Base-by-base conservation (phyloP, 2,113 vertebrate genomes). In the Brachyistius frenatus region DNA sequence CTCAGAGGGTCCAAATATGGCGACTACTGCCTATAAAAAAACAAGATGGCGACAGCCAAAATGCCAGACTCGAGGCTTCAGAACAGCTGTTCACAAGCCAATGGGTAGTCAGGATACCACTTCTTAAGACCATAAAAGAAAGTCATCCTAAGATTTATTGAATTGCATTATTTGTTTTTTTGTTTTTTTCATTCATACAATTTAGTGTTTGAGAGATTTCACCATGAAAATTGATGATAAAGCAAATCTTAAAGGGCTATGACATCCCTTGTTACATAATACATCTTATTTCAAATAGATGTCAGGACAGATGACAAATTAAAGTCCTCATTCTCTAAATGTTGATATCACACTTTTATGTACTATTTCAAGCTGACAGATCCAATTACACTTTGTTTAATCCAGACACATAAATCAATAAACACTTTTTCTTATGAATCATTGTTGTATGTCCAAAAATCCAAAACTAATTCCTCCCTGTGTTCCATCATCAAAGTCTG, bases 221-320 rank as follows among this genome's bases (percentile, higher is more conserved):
- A 4, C 5, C 44, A 23, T 36, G 36, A 16, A 11, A 11, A 50
- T 50, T 13, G n/a, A 13, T 13, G 32, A 70, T 32, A 11, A 60
- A 73, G 32, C 10, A 68, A 54, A 55, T 49, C 30, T 31, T 11
- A 37, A 44, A 36, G 49, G 3, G 2, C 39, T 66, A 2, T 56
- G 15, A 32, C 61, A 10, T 32, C 4, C 3, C 1, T 7, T 35
- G 4, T 16, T 32, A 47, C n/a, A 15, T 53, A 35, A 14, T 41
- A 30, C 13, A 33, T 33, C 30, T 2, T 1, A 14, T 72, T 54
- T 76, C 10, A 35, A 47, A 72, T 23, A 16, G 14, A 71, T 55
- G 54, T 66, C 70, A 5, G 64, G 39, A 37, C 9, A 64, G 41
- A 9, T 39, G n/a, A 55, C 39, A 61, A 53, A 72, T 72, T 23